A percentile compares a stretch with the other conserved stretches of the same genome.
phyloP scores from a whole-genome alignment of 2,797 vertebrate species.

The Spheniscus humboldti region DNA sequence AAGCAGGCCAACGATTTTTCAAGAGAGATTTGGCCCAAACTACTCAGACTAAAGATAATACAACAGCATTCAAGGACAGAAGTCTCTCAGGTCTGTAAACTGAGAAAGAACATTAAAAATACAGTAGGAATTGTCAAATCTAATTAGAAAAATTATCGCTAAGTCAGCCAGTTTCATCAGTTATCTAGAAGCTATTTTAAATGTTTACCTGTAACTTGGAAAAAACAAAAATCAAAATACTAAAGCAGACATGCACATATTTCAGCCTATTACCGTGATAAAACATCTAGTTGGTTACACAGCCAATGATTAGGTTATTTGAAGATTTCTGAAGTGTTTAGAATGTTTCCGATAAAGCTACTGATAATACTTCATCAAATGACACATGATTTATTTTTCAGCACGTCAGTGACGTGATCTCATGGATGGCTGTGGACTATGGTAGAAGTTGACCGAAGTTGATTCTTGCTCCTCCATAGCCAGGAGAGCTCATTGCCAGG shows the following conservation, averaged over 20 bases:
- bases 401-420: not conserved
- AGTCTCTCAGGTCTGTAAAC: not conserved
- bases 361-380: not conserved
- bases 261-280: not conserved
- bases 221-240: not conserved
- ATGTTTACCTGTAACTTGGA: not conserved
- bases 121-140: not conserved
- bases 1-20: not conserved
- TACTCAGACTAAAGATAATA: not conserved
- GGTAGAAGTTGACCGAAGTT: not conserved
- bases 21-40: not conserved
- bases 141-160: not conserved
- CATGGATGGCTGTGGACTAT: not conserved
- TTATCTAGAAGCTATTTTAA: not conserved
- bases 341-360: rapidly evolving
- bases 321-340: not conserved
- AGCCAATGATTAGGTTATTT: not conserved
- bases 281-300: not conserved
- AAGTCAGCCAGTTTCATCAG: not conserved
- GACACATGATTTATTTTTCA: not conserved
- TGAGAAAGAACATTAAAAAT: not conserved
- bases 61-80: not conserved
- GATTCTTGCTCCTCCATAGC: not conserved
- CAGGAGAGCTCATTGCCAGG: not conserved
- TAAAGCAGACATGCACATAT: not conserved